Evolutionary conservation across 92 coral and sea anemone genomes (phyloP).

Genomic region (Hydrozoanthus gracilis): DNA sequence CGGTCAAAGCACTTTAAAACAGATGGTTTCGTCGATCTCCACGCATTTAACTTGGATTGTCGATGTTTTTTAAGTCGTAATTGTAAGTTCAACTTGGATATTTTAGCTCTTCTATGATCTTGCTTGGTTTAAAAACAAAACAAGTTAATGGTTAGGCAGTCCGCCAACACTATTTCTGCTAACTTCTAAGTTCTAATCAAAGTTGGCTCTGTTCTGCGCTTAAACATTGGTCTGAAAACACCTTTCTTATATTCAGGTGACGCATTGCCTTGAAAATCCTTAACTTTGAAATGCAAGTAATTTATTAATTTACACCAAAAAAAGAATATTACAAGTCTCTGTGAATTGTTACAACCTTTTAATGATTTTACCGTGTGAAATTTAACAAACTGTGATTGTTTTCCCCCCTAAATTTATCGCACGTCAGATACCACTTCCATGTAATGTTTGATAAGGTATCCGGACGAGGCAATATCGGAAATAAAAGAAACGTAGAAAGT

Average conservation of each 20-base stretch:
- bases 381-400: neutral
- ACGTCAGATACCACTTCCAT: neutral
- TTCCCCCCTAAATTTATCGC: neutral
- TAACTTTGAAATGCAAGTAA: neutral
- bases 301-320: neutral
- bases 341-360: neutral
- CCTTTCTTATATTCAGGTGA: neutral
- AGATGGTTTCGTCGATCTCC: too few species aligned
- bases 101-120: neutral
- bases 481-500: neutral
- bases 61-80: neutral
- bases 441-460: neutral
- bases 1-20: too few species aligned
- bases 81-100: neutral
- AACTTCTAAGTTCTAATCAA: neutral
- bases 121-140: neutral
- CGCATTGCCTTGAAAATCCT: neutral
- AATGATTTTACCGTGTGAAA: neutral
- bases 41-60: neutral
- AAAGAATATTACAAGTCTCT: too few species aligned
- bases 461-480: slow-evolving; percentile 3
- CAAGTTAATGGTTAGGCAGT: neutral
- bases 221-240: neutral
- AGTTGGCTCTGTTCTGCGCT: neutral
- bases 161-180: neutral